Conservation (phyloP, 2,113 vertebrate genomes). For the Anthoscopus minutus region DNA sequence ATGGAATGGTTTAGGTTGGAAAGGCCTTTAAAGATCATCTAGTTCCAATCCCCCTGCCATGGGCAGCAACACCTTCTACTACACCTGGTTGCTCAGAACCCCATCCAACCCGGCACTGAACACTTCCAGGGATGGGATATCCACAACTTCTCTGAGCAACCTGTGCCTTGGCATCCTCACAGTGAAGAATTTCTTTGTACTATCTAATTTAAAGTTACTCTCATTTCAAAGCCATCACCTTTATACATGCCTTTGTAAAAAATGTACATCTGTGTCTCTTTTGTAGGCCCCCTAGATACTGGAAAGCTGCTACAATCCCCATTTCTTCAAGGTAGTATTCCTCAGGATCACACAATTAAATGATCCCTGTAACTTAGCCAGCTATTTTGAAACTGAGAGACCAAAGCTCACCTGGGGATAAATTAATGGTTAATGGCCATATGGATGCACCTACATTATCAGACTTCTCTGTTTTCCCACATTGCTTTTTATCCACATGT, state of each 20-base stretch:
- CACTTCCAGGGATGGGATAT: background rate
- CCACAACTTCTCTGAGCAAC: background rate
- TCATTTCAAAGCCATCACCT: background rate
- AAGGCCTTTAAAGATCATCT: background rate
- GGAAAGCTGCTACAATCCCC: background rate
- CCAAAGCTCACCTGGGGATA: background rate
- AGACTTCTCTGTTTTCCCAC: background rate
- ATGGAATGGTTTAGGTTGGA: background rate
- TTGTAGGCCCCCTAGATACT: background rate
- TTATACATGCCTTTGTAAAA: background rate
- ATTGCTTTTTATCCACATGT: rapidly evolving
- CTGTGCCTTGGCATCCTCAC: background rate
- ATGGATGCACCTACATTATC: background rate
- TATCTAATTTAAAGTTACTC: background rate
- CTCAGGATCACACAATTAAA: background rate
- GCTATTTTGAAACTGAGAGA: background rate
- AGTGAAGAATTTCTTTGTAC: background rate
- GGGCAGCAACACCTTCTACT: background rate
- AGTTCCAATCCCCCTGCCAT: background rate
- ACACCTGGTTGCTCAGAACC: background rate
- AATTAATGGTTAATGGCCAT: background rate
- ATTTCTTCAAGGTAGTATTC: background rate
- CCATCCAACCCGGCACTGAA: background rate
- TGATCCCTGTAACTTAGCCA: background rate
- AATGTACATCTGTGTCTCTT: background rate